A percentile compares a stretch with the other conserved stretches of the same genome.
Evolutionary conservation across 2,113 vertebrate species (phyloP).

Genomic region (Craseonycteris thonglongyai): DNA sequence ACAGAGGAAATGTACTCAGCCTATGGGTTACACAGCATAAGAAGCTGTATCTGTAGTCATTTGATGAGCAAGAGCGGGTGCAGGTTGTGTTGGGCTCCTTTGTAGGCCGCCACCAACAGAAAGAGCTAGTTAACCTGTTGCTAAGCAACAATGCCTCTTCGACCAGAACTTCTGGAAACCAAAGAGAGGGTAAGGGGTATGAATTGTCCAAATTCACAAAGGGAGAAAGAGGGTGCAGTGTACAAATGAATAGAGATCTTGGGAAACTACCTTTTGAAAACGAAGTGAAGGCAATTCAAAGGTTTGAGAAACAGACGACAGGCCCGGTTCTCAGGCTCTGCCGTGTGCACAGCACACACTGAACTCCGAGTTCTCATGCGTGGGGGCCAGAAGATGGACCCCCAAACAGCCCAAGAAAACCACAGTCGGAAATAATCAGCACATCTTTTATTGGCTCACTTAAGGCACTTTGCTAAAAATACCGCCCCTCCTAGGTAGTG

Average conservation of each 20-base stretch:
- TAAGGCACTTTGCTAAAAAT: neutral
- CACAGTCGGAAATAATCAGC: neutral
- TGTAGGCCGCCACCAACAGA: constrained; percentile 67
- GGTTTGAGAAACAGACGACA: constrained; percentile 47
- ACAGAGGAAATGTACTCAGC: constrained; percentile 46
- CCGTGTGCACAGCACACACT: neutral
- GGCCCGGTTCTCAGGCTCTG: neutral
- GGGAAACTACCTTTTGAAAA: constrained; percentile 64
- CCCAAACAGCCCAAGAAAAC: neutral
- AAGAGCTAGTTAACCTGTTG: constrained; percentile 75
- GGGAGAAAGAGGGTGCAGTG: constrained; percentile 41
- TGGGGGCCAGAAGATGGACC: constrained; percentile 6
- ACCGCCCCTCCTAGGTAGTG: neutral
- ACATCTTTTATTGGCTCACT: neutral
- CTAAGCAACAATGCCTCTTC: constrained; percentile 75
- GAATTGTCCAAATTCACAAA: constrained; percentile 74
- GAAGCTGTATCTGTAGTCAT: constrained; percentile 68
- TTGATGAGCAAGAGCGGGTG: constrained; percentile 73
- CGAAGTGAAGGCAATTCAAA: constrained; percentile 9
- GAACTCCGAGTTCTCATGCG: neutral
- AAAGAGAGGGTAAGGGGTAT: constrained; percentile 10
- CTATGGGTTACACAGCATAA: neutral
- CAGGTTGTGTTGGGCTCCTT: constrained; percentile 76
- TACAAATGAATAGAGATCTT: constrained; percentile 55
- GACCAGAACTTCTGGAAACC: constrained; percentile 66